Evolutionary conservation across 2,888 invertebrate genomes (phyloP), one percentile per base, ranked within the genome.

Genomic region (Eueremaeus valkanovi): DNA sequence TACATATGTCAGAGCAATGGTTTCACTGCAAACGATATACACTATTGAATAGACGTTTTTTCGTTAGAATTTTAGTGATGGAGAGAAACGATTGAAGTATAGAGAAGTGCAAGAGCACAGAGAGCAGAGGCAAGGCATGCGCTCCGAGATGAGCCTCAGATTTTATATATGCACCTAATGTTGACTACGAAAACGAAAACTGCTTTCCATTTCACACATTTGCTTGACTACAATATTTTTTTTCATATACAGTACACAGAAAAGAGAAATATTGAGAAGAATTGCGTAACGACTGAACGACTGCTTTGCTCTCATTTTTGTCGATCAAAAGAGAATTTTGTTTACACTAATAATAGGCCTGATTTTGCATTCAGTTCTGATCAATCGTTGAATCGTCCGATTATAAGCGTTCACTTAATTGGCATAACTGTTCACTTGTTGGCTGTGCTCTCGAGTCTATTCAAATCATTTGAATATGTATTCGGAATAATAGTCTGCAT

Each of bases 1-100:
- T 66, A 33, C 66, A 66, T 66, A 36, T 66, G 36, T 36, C 21
- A 18, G 16, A 36, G n/a, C 66, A 66, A 36, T 66, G 66, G 66
- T 66, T 66, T 66, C 31, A 36, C 16, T 66, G 11, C 31, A 36
- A 36, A 36, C 36, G 16, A n/a, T n/a, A n/a, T n/a, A n/a, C n/a
- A n/a, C n/a, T 66, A 66, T 66, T 21, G 66, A 66, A 58, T 51
- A 66, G 33, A 36, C 16, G 66, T n/a, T 66, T 66, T 63, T 66
- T 33, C 33, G 27, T 21, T 33, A 8, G 18, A 66, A 58, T 58
- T 27, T 27, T 27, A 36, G 31, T 11, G 61, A 61, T 61, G n/a
- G 31, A 31, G 61, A 61, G 29, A 16, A 27, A 27, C 18, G 8
- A 31, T 31, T 61, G 61, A 31, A 61, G 29, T 13, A 13, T 31